Conservation (phyloP, 2,113 vertebrate genomes). For the Phalacrocorax aristotelis region DNA sequence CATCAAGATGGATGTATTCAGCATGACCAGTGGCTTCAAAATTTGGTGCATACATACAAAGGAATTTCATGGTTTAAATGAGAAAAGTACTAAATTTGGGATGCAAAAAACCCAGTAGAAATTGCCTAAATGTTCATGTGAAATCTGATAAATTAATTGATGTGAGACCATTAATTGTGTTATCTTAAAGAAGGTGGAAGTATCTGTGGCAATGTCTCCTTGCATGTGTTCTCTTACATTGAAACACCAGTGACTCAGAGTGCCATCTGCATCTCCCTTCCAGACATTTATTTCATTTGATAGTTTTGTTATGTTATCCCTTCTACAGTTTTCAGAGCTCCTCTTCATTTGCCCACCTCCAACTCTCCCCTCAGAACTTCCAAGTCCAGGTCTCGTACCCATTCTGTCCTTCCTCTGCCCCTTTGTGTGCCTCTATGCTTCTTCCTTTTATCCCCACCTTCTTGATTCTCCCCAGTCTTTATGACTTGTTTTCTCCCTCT, state of each 20-base stretch:
- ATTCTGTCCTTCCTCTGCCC: background rate
- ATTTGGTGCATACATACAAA: background rate
- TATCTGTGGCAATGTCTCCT: slow-evolving; percentile 17
- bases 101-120: background rate
- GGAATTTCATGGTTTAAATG: background rate
- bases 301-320: background rate
- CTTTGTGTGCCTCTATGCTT: slow-evolving; percentile 3
- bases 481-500: background rate
- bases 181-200: slow-evolving; percentile 26
- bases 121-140: background rate
- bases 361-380: background rate
- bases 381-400: background rate
- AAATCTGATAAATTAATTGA: background rate
- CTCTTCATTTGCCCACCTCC: background rate
- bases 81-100: background rate
- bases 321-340: background rate
- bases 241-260: slow-evolving; percentile 24
- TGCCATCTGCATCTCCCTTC: slow-evolving; percentile 41
- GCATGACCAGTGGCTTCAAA: background rate
- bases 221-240: slow-evolving; percentile 35
- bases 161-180: background rate
- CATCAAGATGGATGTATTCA: background rate
- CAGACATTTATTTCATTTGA: slow-evolving; percentile 9
- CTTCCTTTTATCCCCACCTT: slow-evolving; percentile 29
- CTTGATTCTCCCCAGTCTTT: background rate